phyloP scores from a whole-genome alignment of 2,113 vertebrate species.

The Apaloderma vittatum region DNA sequence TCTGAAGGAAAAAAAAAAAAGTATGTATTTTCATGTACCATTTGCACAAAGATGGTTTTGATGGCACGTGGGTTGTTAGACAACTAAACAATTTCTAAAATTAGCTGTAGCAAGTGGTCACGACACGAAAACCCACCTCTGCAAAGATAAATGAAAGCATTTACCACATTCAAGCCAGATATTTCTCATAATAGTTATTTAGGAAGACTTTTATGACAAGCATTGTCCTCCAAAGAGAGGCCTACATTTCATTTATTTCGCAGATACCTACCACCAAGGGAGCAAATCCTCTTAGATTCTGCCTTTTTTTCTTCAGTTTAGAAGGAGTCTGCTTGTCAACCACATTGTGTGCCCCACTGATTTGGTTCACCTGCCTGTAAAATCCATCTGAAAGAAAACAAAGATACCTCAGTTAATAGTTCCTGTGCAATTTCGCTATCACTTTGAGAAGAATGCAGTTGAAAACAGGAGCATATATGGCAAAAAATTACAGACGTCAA shows the following conservation, averaged over 20 bases:
- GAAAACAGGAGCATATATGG: not conserved
- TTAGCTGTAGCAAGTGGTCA: not conserved
- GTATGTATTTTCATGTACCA: not conserved
- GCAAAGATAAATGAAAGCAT: not conserved
- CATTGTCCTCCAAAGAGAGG: not conserved
- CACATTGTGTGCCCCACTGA: constrained; percentile 94
- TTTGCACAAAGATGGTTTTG: not conserved
- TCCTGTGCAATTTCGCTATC: not conserved
- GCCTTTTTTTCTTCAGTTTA: constrained; percentile 88
- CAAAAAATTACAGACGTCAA: not conserved
- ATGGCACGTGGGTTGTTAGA: rapidly evolving
- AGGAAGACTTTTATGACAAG: not conserved
- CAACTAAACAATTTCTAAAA: not conserved
- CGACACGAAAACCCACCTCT: not conserved
- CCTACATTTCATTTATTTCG: not conserved
- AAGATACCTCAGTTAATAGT: not conserved
- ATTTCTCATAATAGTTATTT: not conserved
- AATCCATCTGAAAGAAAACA: constrained; percentile 89
- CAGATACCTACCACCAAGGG: constrained; percentile 89
- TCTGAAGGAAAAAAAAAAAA: not conserved
- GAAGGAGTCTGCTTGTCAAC: constrained; percentile 83
- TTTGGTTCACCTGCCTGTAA: constrained; percentile 96
- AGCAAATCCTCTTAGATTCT: constrained; percentile 85
- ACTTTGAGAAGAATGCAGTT: not conserved
- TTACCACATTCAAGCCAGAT: not conserved